A percentile compares a stretch with the other conserved stretches of the same genome.
phyloP scores from a whole-genome alignment of 2,888 invertebrate genomes.

The Conops quadrifasciatus region DNA sequence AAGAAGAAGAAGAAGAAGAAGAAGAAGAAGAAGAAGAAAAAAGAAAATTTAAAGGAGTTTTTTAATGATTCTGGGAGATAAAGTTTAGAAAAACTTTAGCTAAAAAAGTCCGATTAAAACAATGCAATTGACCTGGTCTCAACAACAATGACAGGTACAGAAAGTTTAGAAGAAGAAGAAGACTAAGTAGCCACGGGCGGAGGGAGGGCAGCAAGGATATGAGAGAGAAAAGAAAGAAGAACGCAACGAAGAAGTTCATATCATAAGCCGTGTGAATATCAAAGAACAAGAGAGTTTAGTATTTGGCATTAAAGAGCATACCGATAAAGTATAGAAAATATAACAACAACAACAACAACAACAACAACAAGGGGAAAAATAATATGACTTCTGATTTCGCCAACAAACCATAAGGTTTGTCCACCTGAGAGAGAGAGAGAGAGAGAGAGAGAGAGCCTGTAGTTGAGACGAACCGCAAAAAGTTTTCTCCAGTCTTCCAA shows the following conservation, averaged over 20 bases:
- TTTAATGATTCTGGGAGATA: neutral
- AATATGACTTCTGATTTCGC: no score
- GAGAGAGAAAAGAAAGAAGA: no score
- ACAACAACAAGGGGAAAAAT: no score
- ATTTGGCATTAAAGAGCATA: no score
- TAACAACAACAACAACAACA: constrained; percentile 5
- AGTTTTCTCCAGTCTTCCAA: no score
- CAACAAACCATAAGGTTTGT: no score
- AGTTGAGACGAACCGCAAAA: no score
- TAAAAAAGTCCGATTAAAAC: constrained; percentile 13
- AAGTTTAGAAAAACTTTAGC: constrained; percentile 16
- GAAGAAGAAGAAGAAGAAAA: neutral
- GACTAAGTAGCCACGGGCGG: neutral
- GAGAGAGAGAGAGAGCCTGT: neutral
- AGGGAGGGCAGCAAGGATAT: no score
- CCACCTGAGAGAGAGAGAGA: neutral
- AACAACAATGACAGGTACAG: neutral
- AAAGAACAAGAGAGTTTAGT: no score
- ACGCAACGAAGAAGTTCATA: no score
- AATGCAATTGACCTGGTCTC: neutral
- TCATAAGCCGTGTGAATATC: no score
- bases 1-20: neutral
- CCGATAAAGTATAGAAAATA: constrained; percentile 5
- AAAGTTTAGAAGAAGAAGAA: neutral
- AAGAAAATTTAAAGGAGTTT: neutral